phyloP scores from a whole-genome alignment of 2,797 vertebrate genomes.

The Sardinella longiceps region DNA sequence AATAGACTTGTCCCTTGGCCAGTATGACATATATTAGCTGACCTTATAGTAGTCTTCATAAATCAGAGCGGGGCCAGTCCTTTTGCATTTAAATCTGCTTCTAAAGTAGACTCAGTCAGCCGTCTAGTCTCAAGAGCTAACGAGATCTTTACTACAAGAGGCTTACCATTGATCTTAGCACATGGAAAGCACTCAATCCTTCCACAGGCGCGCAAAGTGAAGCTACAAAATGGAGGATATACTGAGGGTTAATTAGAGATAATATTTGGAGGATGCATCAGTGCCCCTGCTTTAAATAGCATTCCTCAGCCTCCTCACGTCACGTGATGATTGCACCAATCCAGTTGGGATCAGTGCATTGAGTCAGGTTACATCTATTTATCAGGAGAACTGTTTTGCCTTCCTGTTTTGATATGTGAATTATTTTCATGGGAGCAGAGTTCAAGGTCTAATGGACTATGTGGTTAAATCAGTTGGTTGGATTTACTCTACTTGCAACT shows the following conservation, averaged over 20 bases:
- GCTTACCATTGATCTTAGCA: slow-evolving; percentile 53
- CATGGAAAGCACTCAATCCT: slow-evolving; percentile 49
- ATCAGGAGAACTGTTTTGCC: neutral
- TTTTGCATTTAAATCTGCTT: slow-evolving; percentile 72
- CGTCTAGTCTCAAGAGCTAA: slow-evolving; percentile 55
- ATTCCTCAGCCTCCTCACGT: slow-evolving; percentile 29
- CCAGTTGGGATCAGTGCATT: neutral
- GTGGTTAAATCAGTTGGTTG: neutral
- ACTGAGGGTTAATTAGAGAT: slow-evolving; percentile 71
- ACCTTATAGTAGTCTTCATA: slow-evolving; percentile 78
- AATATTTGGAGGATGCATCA: slow-evolving; percentile 60
- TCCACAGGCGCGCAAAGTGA: slow-evolving; percentile 49
- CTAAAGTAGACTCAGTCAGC: slow-evolving; percentile 73
- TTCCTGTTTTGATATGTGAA: neutral
- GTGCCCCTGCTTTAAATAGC: slow-evolving; percentile 47
- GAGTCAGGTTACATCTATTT: neutral
- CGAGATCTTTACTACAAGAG: slow-evolving; percentile 23
- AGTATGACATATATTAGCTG: slow-evolving; percentile 75
- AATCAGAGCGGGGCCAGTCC: slow-evolving; percentile 74
- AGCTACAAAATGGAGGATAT: slow-evolving; percentile 54
- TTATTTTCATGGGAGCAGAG: neutral
- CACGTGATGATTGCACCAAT: slow-evolving; percentile 19
- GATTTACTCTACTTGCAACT: neutral
- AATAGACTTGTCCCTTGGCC: slow-evolving; percentile 72
- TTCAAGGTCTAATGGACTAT: neutral